Conservation (phyloP, 2,888 invertebrate genomes). For the Unio delphinus region DNA sequence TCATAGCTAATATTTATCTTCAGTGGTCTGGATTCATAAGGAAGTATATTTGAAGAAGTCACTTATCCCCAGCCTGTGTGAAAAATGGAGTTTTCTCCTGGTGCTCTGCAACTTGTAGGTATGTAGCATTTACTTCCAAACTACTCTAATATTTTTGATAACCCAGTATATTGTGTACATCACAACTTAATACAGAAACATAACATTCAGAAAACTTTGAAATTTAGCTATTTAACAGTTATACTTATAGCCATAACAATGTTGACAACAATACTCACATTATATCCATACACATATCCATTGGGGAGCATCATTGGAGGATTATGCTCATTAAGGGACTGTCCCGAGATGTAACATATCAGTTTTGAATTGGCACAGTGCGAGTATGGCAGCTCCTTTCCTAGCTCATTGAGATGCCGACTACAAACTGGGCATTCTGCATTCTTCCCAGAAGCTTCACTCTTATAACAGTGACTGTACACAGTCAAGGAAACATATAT, state of each 20-base stretch:
- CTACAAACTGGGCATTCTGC: slow-evolving; percentile 94
- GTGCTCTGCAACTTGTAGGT: no score
- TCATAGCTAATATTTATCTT: no score
- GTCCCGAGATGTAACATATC: slow-evolving; percentile 90
- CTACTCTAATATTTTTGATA: no score
- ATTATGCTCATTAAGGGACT: slow-evolving; percentile 96
- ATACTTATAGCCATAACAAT: no score
- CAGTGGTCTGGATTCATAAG: no score
- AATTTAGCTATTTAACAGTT: no score
- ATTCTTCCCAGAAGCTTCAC: slow-evolving; percentile 73
- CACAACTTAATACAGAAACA: no score
- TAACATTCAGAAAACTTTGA: background rate
- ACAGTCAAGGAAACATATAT: slow-evolving; percentile 12
- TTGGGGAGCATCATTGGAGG: slow-evolving; percentile 99
- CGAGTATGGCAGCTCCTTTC: slow-evolving; percentile 87
- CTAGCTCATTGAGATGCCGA: slow-evolving; percentile 88
- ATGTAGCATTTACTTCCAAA: no score
- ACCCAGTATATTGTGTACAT: no score
- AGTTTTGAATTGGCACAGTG: slow-evolving; percentile 96
- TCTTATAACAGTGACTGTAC: slow-evolving; percentile 69
- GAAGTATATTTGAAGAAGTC: no score
- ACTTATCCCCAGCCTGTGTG: no score
- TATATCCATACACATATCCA: slow-evolving; percentile 87
- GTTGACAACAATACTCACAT: slow-evolving; percentile 51
- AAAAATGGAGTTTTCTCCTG: no score